Evolutionary conservation across 2,797 vertebrate species (phyloP).

Genomic region (Channallabes apus): DNA sequence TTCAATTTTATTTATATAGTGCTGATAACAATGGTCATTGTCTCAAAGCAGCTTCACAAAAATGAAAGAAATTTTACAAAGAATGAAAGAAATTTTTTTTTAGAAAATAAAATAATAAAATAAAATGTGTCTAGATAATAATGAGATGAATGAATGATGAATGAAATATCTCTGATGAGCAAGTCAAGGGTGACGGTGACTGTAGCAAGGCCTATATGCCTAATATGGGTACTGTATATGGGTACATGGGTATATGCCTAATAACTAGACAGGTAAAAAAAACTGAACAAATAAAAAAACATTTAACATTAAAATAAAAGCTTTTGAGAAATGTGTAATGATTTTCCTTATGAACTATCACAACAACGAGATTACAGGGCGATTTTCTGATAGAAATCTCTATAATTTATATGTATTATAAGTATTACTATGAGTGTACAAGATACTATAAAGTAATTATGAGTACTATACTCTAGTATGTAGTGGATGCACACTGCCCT

Average conservation of each 20-base stretch:
- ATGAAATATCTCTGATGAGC: no score
- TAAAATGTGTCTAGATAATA: no score
- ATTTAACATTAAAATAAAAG: neutral
- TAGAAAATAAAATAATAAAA: no score
- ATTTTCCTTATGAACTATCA: neutral
- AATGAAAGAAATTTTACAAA: no score
- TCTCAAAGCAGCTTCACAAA: no score
- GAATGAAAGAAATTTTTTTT: no score
- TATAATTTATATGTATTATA: neutral
- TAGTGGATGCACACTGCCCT: neutral
- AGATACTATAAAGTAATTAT: neutral
- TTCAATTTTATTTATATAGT: no score
- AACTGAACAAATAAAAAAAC: neutral
- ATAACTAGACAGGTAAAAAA: neutral
- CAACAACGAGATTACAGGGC: neutral
- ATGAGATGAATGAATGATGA: no score
- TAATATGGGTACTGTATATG: neutral
- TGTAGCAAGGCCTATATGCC: no score
- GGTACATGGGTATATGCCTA: neutral
- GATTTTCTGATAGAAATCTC: neutral
- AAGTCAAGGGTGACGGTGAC: no score
- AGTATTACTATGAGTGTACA: neutral
- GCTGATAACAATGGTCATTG: no score
- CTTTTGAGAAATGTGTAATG: neutral
- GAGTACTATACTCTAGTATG: neutral